Conservation (phyloP, 1,140 invertebrate genomes). For the Drosophila setifemur region DNA sequence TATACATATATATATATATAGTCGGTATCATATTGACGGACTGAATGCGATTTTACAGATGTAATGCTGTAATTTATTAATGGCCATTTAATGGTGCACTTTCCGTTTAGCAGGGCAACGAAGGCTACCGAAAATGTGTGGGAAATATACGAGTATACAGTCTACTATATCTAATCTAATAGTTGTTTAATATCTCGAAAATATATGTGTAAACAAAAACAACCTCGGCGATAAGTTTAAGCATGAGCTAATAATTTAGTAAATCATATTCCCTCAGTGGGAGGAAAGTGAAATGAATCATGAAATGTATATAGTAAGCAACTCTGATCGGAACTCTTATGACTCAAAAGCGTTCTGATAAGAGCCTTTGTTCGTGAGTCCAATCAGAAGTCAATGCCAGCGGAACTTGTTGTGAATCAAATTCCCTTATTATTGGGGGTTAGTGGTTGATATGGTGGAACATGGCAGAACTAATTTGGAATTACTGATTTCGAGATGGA, state of each 20-base stretch:
- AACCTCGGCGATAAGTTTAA: background rate
- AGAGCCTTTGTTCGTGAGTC: background rate
- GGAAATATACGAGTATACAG: background rate
- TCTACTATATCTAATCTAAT: slow-evolving; percentile 22
- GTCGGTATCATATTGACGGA: slow-evolving; percentile 23
- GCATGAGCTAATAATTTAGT: slow-evolving; percentile 22
- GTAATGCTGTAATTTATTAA: slow-evolving; percentile 27
- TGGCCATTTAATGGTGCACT: slow-evolving; percentile 13
- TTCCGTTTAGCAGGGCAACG: background rate
- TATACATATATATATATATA: slow-evolving; percentile 4
- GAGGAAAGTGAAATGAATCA: background rate
- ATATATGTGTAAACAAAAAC: background rate
- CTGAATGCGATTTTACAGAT: slow-evolving; percentile 2
- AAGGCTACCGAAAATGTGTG: background rate
- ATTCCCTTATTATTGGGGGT: background rate
- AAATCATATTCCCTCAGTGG: background rate
- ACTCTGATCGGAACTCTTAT: slow-evolving; percentile 11
- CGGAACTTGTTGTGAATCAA: slow-evolving; percentile 7
- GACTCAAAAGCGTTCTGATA: slow-evolving; percentile 21
- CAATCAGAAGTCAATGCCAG: slow-evolving; percentile 25
- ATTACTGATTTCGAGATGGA: slow-evolving; percentile 26
- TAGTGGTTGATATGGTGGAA: background rate
- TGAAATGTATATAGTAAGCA: slow-evolving; percentile 3
- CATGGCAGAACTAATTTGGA: slow-evolving; percentile 2
- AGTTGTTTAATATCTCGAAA: slow-evolving; percentile 1